Conservation (phyloP, 2,113 vertebrate species). For the Calidris pugnax region DNA sequence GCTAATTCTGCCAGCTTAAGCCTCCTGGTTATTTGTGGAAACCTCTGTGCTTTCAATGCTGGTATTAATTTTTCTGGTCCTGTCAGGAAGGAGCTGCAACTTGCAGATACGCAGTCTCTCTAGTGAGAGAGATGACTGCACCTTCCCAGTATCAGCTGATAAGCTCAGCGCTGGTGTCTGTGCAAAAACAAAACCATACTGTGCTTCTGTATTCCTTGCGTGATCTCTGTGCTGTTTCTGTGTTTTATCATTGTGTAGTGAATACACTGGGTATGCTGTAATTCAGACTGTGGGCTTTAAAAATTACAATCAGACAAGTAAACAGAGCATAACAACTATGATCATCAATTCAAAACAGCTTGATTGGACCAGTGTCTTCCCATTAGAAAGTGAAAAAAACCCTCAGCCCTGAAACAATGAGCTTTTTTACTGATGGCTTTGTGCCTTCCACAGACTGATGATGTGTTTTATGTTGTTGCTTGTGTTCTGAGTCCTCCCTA, state of each 20-base stretch:
- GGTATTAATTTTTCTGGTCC: background rate
- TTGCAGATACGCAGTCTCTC: background rate
- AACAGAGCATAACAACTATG: background rate
- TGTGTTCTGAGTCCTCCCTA: background rate
- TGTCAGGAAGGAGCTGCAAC: background rate
- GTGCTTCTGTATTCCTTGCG: background rate
- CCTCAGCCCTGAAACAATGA: background rate
- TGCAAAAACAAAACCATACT: background rate
- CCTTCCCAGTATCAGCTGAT: background rate
- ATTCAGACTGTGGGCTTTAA: background rate
- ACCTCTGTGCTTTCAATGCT: background rate
- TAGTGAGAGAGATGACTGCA: background rate
- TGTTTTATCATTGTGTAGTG: background rate
- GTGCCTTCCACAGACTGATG: conserved; percentile 23
- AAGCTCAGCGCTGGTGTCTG: background rate
- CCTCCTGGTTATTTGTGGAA: background rate
- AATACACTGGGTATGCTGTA: background rate
- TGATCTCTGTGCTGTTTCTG: background rate
- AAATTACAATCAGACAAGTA: conserved; percentile 1
- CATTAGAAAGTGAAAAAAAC: conserved; percentile 13
- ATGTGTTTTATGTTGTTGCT: conserved; percentile 38
- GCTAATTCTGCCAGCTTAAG: background rate
- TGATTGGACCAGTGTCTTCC: conserved; percentile 18
- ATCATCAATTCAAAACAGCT: conserved; percentile 39
- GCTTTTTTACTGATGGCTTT: background rate